Evolutionary conservation across 2,888 invertebrate genomes (phyloP), one percentile per base, ranked within the genome.

Genomic region (Onchidella celtica): DNA sequence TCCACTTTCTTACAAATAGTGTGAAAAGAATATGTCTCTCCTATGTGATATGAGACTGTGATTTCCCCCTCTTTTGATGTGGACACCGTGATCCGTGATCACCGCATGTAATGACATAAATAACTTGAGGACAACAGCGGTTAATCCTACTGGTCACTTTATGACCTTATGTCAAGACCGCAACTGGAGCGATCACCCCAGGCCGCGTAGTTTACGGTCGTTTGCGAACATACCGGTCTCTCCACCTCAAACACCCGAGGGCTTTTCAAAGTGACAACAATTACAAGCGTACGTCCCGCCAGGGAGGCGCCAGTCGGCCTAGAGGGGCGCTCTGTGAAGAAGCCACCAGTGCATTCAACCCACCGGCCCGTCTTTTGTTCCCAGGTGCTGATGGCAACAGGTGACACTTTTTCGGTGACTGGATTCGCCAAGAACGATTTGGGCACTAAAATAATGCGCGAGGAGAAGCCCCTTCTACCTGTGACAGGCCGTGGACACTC

Each of bases 221-320:
- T 77, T 65, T 79, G 34, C n/a, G 9, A n/a, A n/a, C n/a, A n/a
- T n/a, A n/a, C n/a, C n/a, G n/a, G n/a, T n/a, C n/a, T n/a, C 57
- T n/a, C 40, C 70, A 38, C 27, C 78, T 78, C 61, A 61, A 79
- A 79, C 70, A 79, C 70, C 79, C 70, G 38, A 55, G 47, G 70
- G 66, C 74, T 68, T 80, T 80, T 74, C 68, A 74, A 80, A 80
- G 68, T 66, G 74, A 80, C 80, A 68, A 80, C 80, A 80, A 57
- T 66, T 65, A 80, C 80, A 80, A 80, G 73, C 74, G 55, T 66
- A 36, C 47, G 80, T 74, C 80, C 74, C 73, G 80, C 73, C 80
- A 74, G 47, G 32, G 27, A 34, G 80, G 80, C 80, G 80, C 80
- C 80, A 74, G 66, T 14, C 27, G 38, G n/a, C 38, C 32, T 57